Conservation (phyloP, 2,797 vertebrate species). For the Phalanger gymnotis region DNA sequence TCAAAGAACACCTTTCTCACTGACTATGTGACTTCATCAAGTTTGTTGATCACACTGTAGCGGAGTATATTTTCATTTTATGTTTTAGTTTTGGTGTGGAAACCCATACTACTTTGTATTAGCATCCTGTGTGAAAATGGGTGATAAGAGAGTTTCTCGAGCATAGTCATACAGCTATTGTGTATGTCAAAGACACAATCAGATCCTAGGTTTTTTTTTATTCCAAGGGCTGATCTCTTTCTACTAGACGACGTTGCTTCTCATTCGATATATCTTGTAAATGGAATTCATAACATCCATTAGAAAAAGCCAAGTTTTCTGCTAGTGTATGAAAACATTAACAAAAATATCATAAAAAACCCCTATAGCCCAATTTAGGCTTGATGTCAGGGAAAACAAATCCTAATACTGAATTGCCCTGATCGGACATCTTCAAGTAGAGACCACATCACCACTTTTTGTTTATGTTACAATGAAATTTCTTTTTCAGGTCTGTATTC, state of each 20-base stretch:
- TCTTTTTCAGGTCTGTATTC: background rate
- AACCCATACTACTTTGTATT: background rate
- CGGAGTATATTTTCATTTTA: background rate
- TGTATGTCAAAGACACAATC: background rate
- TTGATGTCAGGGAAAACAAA: background rate
- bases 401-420: background rate
- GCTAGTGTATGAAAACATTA: background rate
- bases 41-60: background rate
- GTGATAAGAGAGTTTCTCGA: background rate
- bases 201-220: background rate
- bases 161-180: background rate
- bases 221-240: background rate
- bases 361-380: background rate
- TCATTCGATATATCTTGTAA: background rate
- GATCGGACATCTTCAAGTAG: background rate
- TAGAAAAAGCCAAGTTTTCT: background rate
- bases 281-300: background rate
- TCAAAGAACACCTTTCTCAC: background rate
- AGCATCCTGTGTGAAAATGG: background rate
- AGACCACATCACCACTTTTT: background rate
- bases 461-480: background rate
- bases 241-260: background rate
- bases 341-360: background rate
- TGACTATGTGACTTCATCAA: background rate
- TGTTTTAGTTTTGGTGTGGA: background rate